These are phyloP conservation scores for Amphiprion percula DNA, from an alignment of 2,113 vertebrate species.

Conservation along the genomic window DNA sequence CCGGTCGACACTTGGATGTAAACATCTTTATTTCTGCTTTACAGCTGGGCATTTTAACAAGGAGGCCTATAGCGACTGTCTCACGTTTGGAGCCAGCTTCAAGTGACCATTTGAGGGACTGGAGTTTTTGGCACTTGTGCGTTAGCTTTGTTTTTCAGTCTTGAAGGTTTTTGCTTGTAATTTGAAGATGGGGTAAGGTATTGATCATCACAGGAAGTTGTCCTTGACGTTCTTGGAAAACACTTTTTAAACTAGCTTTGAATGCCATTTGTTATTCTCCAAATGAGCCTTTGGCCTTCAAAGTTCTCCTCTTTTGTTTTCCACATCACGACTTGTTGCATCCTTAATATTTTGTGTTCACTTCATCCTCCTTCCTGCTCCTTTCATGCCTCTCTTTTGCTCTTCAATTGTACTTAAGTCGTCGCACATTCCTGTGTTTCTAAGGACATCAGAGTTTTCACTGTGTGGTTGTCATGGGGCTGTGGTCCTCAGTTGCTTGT, in stretches of 20 bases:
- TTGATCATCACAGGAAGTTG: neutral
- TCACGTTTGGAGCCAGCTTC: too few relatives aligned
- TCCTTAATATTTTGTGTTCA: conserved; percentile 13
- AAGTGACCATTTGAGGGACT: too few relatives aligned
- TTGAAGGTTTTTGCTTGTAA: too few relatives aligned
- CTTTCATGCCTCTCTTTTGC: neutral
- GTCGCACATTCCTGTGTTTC: neutral
- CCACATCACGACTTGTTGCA: conserved; percentile 4
- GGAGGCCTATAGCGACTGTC: too few relatives aligned
- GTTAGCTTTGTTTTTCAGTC: too few relatives aligned
- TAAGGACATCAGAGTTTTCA: neutral
- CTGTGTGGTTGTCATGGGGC: neutral
- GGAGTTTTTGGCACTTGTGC: too few relatives aligned
- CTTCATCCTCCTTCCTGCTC: neutral
- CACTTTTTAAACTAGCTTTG: neutral
- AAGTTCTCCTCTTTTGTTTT: conserved; percentile 9
- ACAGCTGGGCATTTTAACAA: too few relatives aligned
- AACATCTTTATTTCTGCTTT: too few relatives aligned
- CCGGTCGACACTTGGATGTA: too few relatives aligned
- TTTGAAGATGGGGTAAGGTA: neutral
- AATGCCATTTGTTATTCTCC: neutral
- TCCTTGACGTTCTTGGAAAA: conserved; percentile 16
- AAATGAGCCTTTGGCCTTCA: conserved; percentile 24
- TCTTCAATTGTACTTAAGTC: neutral
- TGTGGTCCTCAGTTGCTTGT: neutral